A percentile compares a stretch with the other conserved stretches of the same genome.
phyloP scores from a whole-genome alignment of 2,797 vertebrate species.

The Semaprochilodus insignis region DNA sequence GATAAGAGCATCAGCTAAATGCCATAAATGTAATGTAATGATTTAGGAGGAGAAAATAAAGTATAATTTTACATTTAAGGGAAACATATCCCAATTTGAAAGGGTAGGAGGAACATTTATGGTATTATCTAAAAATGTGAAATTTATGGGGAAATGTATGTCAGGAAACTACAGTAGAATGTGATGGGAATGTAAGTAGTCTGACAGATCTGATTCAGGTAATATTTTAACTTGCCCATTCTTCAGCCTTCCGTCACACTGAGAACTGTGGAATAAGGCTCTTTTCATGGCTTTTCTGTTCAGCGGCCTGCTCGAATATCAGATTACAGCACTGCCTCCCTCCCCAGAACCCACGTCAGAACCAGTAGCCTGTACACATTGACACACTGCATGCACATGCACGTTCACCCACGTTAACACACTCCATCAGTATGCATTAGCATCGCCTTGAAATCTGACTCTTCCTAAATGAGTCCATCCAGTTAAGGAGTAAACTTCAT shows the following conservation, averaged over 20 bases:
- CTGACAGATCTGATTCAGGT: no score
- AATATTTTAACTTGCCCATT: neutral
- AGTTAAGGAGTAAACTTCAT: neutral
- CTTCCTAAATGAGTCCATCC: neutral
- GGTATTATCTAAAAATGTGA: no score
- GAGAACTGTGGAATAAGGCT: neutral
- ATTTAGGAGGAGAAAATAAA: no score
- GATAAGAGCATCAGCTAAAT: no score
- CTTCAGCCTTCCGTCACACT: neutral
- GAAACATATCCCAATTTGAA: no score
- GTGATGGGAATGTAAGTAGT: no score
- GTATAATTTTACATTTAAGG: no score
- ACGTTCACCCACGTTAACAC: neutral
- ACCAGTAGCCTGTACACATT: neutral
- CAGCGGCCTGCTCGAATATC: slow-evolving; percentile 15
- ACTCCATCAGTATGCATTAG: neutral
- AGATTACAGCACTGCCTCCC: slow-evolving; percentile 14
- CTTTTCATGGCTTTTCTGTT: slow-evolving; percentile 4
- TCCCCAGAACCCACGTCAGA: neutral
- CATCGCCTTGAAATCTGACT: neutral
- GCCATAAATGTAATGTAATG: no score
- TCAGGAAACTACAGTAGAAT: no score
- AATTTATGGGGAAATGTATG: no score
- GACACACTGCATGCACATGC: neutral
- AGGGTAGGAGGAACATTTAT: no score